Evolutionary conservation across 2,888 invertebrate genomes (phyloP).

Genomic region (Venusia cambrica): DNA sequence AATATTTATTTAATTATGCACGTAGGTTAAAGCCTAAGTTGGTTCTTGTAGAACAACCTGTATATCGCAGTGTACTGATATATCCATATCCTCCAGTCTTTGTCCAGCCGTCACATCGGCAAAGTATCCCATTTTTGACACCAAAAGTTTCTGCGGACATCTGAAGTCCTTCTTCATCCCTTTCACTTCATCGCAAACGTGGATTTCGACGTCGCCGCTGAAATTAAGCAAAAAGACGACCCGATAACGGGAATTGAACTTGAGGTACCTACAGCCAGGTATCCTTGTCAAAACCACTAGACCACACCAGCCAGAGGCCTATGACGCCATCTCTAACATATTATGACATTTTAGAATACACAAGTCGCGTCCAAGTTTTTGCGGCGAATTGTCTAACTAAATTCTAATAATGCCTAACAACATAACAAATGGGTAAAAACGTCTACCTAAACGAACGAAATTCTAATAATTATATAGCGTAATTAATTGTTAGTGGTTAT

Average conservation of each 20-base stretch:
- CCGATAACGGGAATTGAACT: constrained; percentile 83
- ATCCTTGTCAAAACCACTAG: constrained; percentile 87
- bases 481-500: too few relatives aligned
- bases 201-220: constrained; percentile 93
- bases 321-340: too few relatives aligned
- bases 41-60: too few relatives aligned
- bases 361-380: too few relatives aligned
- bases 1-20: too few relatives aligned
- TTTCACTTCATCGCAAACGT: constrained; percentile 97
- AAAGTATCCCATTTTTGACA: constrained; percentile 97
- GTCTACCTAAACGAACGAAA: too few relatives aligned
- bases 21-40: too few relatives aligned
- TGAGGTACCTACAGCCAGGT: constrained; percentile 86
- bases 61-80: constrained; percentile 98
- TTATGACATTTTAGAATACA: too few relatives aligned
- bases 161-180: constrained; percentile 93
- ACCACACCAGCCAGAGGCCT: constrained; percentile 81
- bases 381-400: too few relatives aligned
- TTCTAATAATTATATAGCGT: too few relatives aligned
- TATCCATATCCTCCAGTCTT: constrained; percentile 94
- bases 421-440: too few relatives aligned
- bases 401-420: too few relatives aligned
- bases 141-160: constrained; percentile 91
- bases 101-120: constrained; percentile 93
- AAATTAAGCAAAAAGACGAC: constrained; percentile 44